Percentiles rank a stretch among this genome's conserved stretches.
Evolutionary conservation across 2,888 invertebrate species (phyloP).

Genomic region (Glaucopsyche alexis): DNA sequence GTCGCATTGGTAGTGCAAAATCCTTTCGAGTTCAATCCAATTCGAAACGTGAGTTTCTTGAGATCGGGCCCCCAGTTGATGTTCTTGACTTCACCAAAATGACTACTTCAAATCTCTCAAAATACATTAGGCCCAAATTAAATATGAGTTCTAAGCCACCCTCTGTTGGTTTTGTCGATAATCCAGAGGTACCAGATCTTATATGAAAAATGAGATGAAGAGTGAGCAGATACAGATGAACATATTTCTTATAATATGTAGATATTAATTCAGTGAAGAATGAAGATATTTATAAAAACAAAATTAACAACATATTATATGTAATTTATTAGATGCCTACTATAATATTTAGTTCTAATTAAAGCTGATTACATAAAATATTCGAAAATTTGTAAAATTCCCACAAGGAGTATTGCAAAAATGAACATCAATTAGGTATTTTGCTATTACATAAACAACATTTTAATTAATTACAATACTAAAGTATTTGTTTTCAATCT

Average conservation of each 20-base stretch:
- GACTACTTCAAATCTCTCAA: constrained; percentile 45
- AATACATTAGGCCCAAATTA: constrained; percentile 53
- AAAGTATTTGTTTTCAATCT: too few species aligned
- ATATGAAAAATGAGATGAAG: constrained; percentile 55
- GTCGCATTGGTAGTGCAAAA: constrained; percentile 33
- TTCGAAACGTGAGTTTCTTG: constrained; percentile 78
- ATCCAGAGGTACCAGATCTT: constrained; percentile 84
- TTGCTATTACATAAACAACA: too few species aligned
- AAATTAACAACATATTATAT: not conserved
- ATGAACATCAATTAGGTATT: too few species aligned
- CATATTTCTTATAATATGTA: too few species aligned
- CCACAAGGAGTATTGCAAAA: not conserved
- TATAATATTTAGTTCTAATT: constrained; percentile 18
- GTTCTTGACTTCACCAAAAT: constrained; percentile 82
- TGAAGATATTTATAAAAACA: not conserved
- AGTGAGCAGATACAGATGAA: too few species aligned
- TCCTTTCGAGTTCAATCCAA: constrained; percentile 41
- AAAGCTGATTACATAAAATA: constrained; percentile 22
- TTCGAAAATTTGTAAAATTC: not conserved
- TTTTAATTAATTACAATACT: too few species aligned
- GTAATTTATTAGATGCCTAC: not conserved
- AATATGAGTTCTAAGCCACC: constrained; percentile 61
- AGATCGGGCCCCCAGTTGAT: constrained; percentile 79
- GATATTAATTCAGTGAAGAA: too few species aligned
- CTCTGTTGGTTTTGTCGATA: constrained; percentile 71